phyloP scores from a whole-genome alignment of 2,113 vertebrate genomes.

The Ivindomyrus marchei region DNA sequence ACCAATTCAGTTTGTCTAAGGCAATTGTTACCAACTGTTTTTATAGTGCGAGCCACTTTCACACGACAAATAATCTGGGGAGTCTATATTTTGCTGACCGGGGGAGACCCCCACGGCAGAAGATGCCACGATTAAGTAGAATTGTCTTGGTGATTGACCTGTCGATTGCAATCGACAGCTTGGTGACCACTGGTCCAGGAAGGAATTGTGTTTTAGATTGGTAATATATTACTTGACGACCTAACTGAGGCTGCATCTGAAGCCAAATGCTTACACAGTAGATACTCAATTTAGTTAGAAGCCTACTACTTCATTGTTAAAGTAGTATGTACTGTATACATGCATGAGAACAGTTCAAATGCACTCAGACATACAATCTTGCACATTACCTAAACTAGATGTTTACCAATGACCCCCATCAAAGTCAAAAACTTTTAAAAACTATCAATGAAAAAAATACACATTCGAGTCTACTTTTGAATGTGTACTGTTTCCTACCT shows the following conservation, averaged over 20 bases:
- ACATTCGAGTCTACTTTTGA: no score
- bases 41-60: background rate
- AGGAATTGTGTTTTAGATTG: background rate
- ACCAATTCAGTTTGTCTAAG: background rate
- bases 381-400: background rate
- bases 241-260: background rate
- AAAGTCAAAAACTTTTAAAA: background rate
- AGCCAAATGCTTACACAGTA: background rate
- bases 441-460: no score
- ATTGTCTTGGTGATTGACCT: background rate
- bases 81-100: background rate
- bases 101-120: background rate
- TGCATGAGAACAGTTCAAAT: background rate
- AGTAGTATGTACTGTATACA: background rate
- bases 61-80: background rate
- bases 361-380: background rate
- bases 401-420: background rate
- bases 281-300: background rate
- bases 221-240: background rate
- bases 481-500: background rate
- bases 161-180: background rate
- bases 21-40: background rate
- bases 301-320: background rate
- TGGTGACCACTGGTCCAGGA: background rate
- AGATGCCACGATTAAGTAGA: background rate